A percentile compares a stretch with the other conserved stretches of the same genome.
phyloP scores from a whole-genome alignment of 2,797 vertebrate genomes.

The Apodemus agrarius region DNA sequence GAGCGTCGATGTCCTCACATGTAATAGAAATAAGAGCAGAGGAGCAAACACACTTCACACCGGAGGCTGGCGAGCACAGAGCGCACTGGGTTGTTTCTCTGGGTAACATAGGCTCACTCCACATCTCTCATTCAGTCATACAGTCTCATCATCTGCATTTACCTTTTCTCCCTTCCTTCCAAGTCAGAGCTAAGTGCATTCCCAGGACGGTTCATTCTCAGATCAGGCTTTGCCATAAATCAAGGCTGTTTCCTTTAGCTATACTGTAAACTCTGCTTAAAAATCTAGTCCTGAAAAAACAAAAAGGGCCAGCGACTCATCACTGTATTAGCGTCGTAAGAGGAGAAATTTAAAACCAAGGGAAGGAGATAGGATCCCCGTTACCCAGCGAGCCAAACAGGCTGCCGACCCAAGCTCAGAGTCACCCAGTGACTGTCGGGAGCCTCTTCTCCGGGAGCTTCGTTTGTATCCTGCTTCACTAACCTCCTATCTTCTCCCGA shows the following conservation, averaged over 20 bases:
- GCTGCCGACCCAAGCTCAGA: background rate
- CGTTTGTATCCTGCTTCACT: background rate
- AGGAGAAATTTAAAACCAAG: slow-evolving; percentile 50
- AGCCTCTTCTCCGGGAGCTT: background rate
- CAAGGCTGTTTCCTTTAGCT: background rate
- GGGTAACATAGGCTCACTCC: background rate
- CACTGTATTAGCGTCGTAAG: slow-evolving; percentile 42
- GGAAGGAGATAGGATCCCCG: slow-evolving; percentile 49
- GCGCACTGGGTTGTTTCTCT: background rate
- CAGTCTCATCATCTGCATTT: background rate
- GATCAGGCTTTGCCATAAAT: background rate
- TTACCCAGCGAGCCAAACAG: slow-evolving; percentile 46
- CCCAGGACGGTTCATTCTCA: background rate
- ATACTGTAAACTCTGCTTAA: slow-evolving; percentile 2
- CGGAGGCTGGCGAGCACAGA: background rate
- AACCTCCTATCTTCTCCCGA: slow-evolving; percentile 2
- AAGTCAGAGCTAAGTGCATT: background rate
- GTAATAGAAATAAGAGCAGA: slow-evolving; percentile 13
- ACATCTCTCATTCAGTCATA: background rate
- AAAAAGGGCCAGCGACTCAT: slow-evolving; percentile 37
- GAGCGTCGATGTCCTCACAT: background rate
- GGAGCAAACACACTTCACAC: background rate
- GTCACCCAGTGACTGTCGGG: slow-evolving; percentile 39
- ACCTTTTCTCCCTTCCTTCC: background rate
- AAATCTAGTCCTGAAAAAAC: slow-evolving; percentile 45